These are phyloP conservation scores for Ciconia nigra DNA, from an alignment of 2,797 vertebrate genomes.

Conservation along the genomic window DNA sequence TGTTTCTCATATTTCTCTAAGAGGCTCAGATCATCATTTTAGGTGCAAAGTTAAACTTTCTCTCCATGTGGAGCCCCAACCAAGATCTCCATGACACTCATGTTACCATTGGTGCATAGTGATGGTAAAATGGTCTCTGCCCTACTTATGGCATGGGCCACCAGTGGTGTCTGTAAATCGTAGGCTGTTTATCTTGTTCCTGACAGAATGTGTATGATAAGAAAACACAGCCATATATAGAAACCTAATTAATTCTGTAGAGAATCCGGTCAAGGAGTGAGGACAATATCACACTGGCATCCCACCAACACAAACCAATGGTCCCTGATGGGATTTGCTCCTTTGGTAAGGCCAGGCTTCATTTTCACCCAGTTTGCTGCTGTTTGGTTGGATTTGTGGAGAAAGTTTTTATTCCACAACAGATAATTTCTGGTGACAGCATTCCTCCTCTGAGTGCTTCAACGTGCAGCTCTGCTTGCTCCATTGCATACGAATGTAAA, in stretches of 20 bases:
- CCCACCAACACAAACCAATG: not conserved
- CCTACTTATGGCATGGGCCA: not conserved
- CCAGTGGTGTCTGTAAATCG: not conserved
- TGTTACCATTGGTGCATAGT: not conserved
- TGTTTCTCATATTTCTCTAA: not conserved
- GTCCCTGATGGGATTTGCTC: not conserved
- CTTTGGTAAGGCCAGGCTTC: not conserved
- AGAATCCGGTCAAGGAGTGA: not conserved
- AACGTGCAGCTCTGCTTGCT: not conserved
- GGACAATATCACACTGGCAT: not conserved
- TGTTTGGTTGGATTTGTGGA: not conserved
- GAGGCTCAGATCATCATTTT: not conserved
- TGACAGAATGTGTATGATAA: not conserved
- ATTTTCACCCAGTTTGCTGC: not conserved
- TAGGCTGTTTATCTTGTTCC: not conserved
- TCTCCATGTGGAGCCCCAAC: accelerated
- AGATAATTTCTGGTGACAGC: not conserved
- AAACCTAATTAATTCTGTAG: not conserved
- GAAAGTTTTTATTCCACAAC: not conserved
- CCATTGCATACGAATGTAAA: not conserved
- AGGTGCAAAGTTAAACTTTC: not conserved
- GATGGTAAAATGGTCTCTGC: not conserved
- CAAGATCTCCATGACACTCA: not conserved
- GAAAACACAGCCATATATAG: not conserved
- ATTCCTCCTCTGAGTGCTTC: not conserved